These are phyloP conservation scores for Philonicus albiceps DNA, from an alignment of 2,888 invertebrate species.

Conservation along the genomic window DNA sequence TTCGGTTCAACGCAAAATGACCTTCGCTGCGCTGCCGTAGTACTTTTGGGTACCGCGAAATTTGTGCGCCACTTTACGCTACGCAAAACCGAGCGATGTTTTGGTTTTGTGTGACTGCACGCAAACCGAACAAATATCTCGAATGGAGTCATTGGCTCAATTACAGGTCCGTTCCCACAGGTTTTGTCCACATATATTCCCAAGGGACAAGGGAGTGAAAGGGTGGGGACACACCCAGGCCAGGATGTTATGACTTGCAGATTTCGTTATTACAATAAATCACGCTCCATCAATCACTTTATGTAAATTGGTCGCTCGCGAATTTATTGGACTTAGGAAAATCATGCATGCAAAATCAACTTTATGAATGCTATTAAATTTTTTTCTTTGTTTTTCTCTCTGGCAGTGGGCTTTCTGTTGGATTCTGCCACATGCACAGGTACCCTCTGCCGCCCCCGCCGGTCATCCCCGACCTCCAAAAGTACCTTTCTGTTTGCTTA, in stretches of 20 bases:
- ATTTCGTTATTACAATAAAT: conserved; percentile 32
- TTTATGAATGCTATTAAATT: conserved; percentile 26
- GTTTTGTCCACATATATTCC: neutral
- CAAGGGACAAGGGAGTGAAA: neutral
- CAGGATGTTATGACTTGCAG: conserved; percentile 37
- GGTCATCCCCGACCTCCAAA: neutral
- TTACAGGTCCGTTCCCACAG: neutral
- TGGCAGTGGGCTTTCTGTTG: neutral
- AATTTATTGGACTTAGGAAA: conserved; percentile 33
- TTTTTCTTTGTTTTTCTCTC: neutral
- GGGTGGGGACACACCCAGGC: neutral
- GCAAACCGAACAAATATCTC: neutral
- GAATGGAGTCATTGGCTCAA: conserved; percentile 27
- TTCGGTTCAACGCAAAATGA: neutral
- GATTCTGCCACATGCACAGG: neutral
- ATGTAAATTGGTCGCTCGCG: conserved; percentile 25
- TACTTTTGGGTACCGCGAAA: neutral
- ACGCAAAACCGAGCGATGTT: neutral
- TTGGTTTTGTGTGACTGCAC: neutral
- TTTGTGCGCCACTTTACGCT: neutral
- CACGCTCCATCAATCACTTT: conserved; percentile 34
- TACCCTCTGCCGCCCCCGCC: neutral
- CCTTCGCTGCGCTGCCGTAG: neutral
- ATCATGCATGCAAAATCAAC: conserved; percentile 14
- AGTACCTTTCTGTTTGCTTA: neutral